These are phyloP conservation scores for Numenius phaeopus DNA, from an alignment of 2,797 vertebrate species.

Conservation along the genomic window DNA sequence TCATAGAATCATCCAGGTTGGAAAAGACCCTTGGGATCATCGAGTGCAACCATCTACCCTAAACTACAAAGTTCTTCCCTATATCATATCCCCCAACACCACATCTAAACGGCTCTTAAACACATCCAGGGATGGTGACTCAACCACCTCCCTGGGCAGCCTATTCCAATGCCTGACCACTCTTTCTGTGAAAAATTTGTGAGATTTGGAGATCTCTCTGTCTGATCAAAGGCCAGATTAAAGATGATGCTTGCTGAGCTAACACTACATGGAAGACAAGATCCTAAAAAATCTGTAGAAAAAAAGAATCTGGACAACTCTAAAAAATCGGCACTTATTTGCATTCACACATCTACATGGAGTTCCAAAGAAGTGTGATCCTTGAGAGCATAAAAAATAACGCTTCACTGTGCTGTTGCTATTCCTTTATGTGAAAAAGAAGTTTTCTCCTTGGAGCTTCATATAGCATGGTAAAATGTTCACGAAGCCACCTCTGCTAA, in stretches of 20 bases:
- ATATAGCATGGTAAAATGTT: background rate
- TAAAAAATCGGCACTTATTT: background rate
- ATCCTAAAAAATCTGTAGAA: background rate
- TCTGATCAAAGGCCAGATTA: background rate
- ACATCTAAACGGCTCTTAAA: no score
- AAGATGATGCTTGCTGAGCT: background rate
- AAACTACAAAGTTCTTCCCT: no score
- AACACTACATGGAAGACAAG: background rate
- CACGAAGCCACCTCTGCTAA: background rate
- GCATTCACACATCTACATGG: background rate
- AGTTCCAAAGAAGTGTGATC: background rate
- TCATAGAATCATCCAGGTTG: no score
- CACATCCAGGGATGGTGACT: no score
- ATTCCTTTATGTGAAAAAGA: background rate
- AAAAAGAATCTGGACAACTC: background rate
- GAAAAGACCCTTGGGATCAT: no score
- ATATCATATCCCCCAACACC: no score
- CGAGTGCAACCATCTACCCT: no score
- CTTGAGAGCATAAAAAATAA: background rate
- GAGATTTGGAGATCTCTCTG: background rate
- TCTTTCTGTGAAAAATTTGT: no score
- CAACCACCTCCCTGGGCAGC: no score
- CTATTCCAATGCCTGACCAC: no score
- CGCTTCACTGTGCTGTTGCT: rapidly evolving
- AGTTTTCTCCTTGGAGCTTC: background rate